Base-by-base conservation (phyloP, 2,797 vertebrate species). In the Chromobotia macracanthus region DNA sequence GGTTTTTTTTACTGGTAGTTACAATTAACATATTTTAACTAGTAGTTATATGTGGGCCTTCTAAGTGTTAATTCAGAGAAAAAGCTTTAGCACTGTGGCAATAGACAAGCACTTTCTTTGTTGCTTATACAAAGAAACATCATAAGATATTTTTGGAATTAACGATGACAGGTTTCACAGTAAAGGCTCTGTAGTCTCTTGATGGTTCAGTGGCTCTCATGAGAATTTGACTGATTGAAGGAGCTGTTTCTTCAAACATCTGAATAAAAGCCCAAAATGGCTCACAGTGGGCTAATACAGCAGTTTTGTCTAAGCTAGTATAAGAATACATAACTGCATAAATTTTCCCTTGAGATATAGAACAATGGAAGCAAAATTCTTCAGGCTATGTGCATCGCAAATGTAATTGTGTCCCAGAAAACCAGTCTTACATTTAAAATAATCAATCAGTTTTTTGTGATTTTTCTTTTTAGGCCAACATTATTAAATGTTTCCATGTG, bases 101-200 rank as follows among this genome's bases (percentile, higher is more conserved):
- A 35, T 11, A 48, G 21, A 51, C 44, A 58, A 58, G 60, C 2
- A 3, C 11, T 23, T 38, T 31, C 21, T 10, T 35, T 64, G 61
- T 19, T 41, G 13, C 16, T 60, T 21, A 48, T 13, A 21, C 19
- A 28, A 44, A 68, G 53, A 58, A 68, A 76, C 15, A 67, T 46
- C 46, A 56, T 9, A 58, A 67, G 51, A 69, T 77, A 77, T 77
- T 69, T 77, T 77, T 69, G 41, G 53, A 77, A 77, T 69, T 50
- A 69, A 48, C 38, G 41, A 77, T 77, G 75, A 48, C 75, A 77
- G 75, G n/a, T 70, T 78, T 71, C 31, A 61, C 66, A 19, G 41
- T 18, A 19, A 38, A 71, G 41, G 23, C 23, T 50, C 53, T 55
- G 46, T 18, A 71, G 48, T 51, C 19, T 63, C 46, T 70, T 16